Percentiles rank a stretch among this genome's conserved stretches.
These are phyloP conservation scores for Crotalus helleri DNA, from an alignment of 2,113 vertebrate genomes.

Conservation along the genomic window DNA sequence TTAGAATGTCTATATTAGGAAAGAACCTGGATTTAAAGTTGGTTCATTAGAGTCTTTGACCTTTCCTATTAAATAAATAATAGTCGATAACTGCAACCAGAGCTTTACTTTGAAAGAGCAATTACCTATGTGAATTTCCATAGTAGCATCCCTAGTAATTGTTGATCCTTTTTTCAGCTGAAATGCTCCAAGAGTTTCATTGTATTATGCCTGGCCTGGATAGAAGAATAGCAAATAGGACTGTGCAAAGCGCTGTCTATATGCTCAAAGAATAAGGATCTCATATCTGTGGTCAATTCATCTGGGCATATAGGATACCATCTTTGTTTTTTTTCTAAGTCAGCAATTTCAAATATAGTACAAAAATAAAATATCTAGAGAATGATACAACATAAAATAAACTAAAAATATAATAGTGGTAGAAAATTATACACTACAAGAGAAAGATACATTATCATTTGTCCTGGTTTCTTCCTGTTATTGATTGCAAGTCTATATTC, in stretches of 20 bases:
- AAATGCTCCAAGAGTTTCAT: neutral
- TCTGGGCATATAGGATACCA: neutral
- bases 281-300: neutral
- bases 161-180: neutral
- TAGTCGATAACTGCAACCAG: neutral
- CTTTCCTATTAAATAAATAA: neutral
- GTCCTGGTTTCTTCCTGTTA: neutral
- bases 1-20: neutral
- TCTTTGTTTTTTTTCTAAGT: neutral
- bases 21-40: neutral
- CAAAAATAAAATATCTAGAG: neutral
- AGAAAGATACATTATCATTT: neutral
- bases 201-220: neutral
- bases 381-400: neutral
- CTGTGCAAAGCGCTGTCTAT: neutral
- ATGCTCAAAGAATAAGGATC: neutral
- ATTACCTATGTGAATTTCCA: neutral
- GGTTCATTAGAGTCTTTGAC: neutral
- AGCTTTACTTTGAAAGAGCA: neutral
- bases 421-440: neutral
- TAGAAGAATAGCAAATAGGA: neutral
- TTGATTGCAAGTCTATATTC: neutral
- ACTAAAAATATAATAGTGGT: neutral
- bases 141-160: neutral
- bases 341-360: neutral